Percentiles rank a stretch among this genome's conserved stretches.
phyloP scores from a whole-genome alignment of 2,797 vertebrate species.

The Chromobotia macracanthus region DNA sequence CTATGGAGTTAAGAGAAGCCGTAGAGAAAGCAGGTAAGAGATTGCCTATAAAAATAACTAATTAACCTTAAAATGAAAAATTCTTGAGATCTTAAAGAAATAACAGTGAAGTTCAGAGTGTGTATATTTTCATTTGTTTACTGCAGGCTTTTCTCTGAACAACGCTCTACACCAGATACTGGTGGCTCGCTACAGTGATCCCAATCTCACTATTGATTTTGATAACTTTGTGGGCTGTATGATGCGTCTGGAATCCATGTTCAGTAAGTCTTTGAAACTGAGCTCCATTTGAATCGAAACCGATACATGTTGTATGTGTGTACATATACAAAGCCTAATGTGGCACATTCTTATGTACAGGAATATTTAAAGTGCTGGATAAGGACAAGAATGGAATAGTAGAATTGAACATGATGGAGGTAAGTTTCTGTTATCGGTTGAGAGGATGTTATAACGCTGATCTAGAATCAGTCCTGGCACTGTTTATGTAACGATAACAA shows the following conservation, averaged over 20 bases:
- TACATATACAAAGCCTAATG: neutral
- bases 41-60: neutral
- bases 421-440: constrained; percentile 61
- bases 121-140: neutral
- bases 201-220: constrained; percentile 82
- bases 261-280: constrained; percentile 78
- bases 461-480: neutral
- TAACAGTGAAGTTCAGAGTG: no score
- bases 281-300: neutral
- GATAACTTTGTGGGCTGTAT: constrained; percentile 87
- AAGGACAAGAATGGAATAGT: constrained; percentile 74
- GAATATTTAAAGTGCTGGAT: constrained; percentile 79
- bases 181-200: constrained; percentile 79
- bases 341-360: constrained; percentile 65
- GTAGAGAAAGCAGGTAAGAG: constrained; percentile 81
- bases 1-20: constrained; percentile 84
- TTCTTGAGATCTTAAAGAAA: no score
- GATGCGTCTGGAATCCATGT: constrained; percentile 85
- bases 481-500: neutral
- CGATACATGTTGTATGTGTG: neutral
- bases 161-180: constrained; percentile 76
- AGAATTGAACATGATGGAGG: constrained; percentile 72
- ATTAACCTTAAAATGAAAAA: neutral
- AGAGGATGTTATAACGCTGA: neutral
- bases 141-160: constrained; percentile 79